phyloP scores from a whole-genome alignment of 2,113 vertebrate genomes.

The Nothoprocta perdicaria region DNA sequence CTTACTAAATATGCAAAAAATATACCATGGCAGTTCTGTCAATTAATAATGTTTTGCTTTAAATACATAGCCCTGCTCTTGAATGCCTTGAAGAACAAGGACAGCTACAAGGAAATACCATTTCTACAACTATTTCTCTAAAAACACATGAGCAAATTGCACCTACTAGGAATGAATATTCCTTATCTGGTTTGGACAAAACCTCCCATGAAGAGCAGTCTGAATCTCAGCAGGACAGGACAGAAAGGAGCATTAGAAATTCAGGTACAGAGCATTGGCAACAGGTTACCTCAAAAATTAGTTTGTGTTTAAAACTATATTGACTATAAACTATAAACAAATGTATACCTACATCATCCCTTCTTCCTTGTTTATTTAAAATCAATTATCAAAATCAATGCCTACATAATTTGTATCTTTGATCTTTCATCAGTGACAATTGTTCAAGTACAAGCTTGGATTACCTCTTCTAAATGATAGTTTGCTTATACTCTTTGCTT shows the following conservation, averaged over 20 bases:
- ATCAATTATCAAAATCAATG: neutral
- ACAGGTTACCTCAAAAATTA: neutral
- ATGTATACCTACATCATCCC: neutral
- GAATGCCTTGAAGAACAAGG: slow-evolving; percentile 70
- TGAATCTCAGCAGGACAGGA: neutral
- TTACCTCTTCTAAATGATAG: neutral
- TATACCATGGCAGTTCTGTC: neutral
- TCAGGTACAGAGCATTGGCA: slow-evolving; percentile 55
- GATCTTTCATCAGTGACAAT: neutral
- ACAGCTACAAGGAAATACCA: neutral
- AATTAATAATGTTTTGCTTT: neutral
- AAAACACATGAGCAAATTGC: neutral
- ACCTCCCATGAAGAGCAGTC: slow-evolving; percentile 61
- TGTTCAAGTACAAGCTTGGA: neutral
- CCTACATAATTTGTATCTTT: neutral
- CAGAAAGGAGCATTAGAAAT: neutral
- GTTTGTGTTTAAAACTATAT: neutral
- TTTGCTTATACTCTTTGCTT: neutral
- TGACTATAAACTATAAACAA: no score
- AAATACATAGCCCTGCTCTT: slow-evolving; percentile 76
- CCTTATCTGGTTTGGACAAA: neutral
- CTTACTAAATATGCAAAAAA: neutral
- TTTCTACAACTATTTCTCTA: neutral
- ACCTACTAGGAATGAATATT: slow-evolving; percentile 35
- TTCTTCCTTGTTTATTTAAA: no score